Evolutionary conservation across 2,113 vertebrate species (phyloP).

Genomic region (Clupea harengus): DNA sequence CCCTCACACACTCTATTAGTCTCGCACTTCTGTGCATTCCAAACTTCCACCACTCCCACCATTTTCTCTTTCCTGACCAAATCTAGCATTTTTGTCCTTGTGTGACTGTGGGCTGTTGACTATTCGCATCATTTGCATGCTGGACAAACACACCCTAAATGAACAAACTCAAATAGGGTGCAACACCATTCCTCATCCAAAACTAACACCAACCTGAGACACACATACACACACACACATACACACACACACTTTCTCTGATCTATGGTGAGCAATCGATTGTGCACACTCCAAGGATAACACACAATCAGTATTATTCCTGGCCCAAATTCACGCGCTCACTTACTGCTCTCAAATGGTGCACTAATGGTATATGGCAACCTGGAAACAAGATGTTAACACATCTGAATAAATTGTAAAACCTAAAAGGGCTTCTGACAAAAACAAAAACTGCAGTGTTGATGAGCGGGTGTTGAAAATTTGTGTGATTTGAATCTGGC

Average conservation of each 20-base stretch:
- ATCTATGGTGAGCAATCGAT: neutral
- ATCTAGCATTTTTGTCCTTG: neutral
- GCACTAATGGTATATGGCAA: neutral
- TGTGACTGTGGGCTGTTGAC: neutral
- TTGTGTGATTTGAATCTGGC: neutral
- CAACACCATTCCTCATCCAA: too few species aligned
- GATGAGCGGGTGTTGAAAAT: neutral
- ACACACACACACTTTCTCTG: neutral
- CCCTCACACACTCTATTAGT: neutral
- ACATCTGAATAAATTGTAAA: neutral
- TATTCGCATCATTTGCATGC: neutral
- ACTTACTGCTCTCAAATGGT: neutral
- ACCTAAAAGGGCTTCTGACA: too few species aligned
- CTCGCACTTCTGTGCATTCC: neutral
- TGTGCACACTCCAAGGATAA: neutral
- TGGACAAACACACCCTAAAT: neutral
- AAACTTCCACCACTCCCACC: neutral
- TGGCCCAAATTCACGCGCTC: neutral
- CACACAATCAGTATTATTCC: neutral
- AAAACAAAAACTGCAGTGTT: too few species aligned
- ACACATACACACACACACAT: neutral
- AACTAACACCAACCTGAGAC: too few species aligned
- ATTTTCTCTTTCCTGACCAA: neutral
- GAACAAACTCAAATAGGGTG: neutral
- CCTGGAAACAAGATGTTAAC: neutral